Base-by-base conservation (phyloP, 2,113 vertebrate genomes). In the Trichomycterus rosablanca region DNA sequence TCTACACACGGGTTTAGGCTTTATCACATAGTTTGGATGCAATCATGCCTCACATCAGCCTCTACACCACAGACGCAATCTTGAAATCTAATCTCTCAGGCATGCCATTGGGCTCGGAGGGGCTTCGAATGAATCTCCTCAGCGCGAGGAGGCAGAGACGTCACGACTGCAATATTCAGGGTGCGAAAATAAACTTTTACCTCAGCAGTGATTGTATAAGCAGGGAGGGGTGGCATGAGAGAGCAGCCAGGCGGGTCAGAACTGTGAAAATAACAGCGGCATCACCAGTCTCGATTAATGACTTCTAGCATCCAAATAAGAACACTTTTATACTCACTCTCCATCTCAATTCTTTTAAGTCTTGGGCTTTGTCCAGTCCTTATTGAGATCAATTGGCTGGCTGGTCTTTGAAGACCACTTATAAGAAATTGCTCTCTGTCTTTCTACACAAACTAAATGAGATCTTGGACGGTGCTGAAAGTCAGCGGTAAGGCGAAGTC, bases 151-250 rank as follows among this genome's bases (percentile, higher is more conserved):
- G 32, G 50, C 28, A 20, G 9, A 30, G 14, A 8, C 15, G 9
- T 11, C 28, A 24, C 8, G 30, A n/a, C 50, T 55, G 51, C 43
- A 64, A 55, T 55, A 45, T 45, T 55, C 46, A 30, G 22, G 2
- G 43, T 9, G 32, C 39, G 15, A 65, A 65, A 56, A 65, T 39
- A 56, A 48, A 49, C 42, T 35, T 39, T 52, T 53, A 44, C 54
- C 39, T 54, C 28, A 24, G 39, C n/a, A 8, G 19, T n/a, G 37
- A 32, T 26, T 42, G 37, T 55, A 64, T 35, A 34, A 56, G 44
- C 20, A 40, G 23, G 37, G 7, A 15, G 3, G 15, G 32, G 8
- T 24, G 7, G 35, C 5, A 7, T 39, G 26, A 19, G 30, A 42
- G 19, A 8, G 26, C 9, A 16, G 10, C 4, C 15, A 24, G 24